phyloP scores from a whole-genome alignment of 2,113 vertebrate genomes.

The Perca schrenkii region DNA sequence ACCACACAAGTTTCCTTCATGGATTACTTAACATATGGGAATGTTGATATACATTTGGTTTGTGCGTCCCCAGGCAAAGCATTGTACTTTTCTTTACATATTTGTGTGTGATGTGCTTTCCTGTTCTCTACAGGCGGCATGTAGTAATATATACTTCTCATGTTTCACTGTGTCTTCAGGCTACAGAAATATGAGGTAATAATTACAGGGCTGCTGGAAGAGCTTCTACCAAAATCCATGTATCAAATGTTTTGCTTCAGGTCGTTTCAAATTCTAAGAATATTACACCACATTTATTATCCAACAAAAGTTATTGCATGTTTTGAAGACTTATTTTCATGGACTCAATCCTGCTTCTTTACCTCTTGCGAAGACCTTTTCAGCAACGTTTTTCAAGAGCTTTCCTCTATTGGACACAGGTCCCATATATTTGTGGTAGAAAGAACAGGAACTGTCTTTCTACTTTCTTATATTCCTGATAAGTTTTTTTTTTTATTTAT shows the following conservation, averaged over 20 bases:
- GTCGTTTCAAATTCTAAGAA: conserved; percentile 37
- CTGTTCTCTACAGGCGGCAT: conserved; percentile 3
- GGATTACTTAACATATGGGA: conserved; percentile 37
- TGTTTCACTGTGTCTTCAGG: conserved; percentile 55
- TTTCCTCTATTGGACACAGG: background rate
- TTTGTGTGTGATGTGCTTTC: conserved; percentile 19
- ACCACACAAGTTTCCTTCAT: background rate
- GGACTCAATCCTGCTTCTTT: background rate
- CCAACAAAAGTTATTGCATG: conserved; percentile 43
- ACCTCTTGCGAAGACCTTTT: conserved; percentile 6
- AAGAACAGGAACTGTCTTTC: background rate
- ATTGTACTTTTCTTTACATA: background rate
- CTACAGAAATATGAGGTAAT: conserved; percentile 62
- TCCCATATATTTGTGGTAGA: background rate
- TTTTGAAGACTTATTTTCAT: conserved; percentile 12
- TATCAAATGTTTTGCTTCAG: conserved; percentile 45
- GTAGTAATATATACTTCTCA: conserved; percentile 33
- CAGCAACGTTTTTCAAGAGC: background rate
- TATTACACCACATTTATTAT: conserved; percentile 32
- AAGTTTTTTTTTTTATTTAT: background rate
- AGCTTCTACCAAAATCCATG: conserved; percentile 37
- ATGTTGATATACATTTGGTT: conserved; percentile 31
- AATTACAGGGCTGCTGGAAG: conserved; percentile 38
- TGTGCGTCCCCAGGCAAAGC: background rate
- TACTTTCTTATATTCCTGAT: background rate